Conservation (phyloP, 2,797 vertebrate genomes). For the Enteromius unitaeniatus region DNA sequence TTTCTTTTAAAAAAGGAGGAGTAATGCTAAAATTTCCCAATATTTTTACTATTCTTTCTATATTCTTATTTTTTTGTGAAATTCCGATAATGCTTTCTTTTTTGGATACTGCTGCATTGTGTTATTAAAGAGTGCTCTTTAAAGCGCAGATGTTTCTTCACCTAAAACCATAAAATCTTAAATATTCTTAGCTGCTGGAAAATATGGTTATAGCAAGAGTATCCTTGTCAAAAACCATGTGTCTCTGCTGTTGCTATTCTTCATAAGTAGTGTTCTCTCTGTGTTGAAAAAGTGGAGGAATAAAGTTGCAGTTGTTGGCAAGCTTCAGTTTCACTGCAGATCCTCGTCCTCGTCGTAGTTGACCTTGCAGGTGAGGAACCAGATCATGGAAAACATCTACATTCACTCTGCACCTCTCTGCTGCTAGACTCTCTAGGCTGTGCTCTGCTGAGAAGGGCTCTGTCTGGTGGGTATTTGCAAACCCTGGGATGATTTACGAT, state of each 20-base stretch:
- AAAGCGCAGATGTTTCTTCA: neutral
- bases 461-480: conserved; percentile 20
- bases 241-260: conserved; percentile 28
- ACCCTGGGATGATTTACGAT: conserved; percentile 23
- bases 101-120: neutral
- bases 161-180: neutral
- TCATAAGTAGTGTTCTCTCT: neutral
- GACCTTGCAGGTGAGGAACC: conserved; percentile 57
- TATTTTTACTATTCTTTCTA: neutral
- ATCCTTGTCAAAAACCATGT: neutral
- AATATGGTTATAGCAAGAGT: neutral
- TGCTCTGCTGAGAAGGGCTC: conserved; percentile 8
- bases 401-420: conserved; percentile 19
- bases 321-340: conserved; percentile 48
- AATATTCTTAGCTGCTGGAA: neutral
- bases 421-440: neutral
- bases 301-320: conserved; percentile 45
- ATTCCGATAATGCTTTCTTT: neutral
- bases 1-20: neutral
- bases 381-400: conserved; percentile 39
- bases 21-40: neutral
- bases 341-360: conserved; percentile 36
- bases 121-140: neutral
- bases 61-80: neutral
- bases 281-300: conserved; percentile 20